phyloP scores from a whole-genome alignment of 2,888 invertebrate species.

The Prosopocoilus inquinatus region DNA sequence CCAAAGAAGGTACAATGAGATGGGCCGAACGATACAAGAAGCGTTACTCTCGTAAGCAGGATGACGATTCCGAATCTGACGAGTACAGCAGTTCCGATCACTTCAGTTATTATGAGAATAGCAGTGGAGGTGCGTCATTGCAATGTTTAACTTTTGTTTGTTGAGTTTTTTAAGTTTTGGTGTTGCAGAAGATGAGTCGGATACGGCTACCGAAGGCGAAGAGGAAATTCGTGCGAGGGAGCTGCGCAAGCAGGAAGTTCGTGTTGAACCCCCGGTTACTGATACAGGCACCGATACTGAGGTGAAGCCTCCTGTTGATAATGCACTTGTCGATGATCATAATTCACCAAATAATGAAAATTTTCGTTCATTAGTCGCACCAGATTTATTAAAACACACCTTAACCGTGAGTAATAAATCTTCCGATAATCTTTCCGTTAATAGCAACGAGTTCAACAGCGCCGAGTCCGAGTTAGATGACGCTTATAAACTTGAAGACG shows the following conservation, averaged over 20 bases:
- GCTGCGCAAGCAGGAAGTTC: constrained; percentile 66
- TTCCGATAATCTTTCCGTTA: constrained; percentile 39
- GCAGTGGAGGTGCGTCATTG: constrained; percentile 49
- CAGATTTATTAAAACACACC: constrained; percentile 22
- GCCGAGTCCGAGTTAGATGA: constrained; percentile 44
- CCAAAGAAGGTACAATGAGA: constrained; percentile 67
- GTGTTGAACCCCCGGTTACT: constrained; percentile 60
- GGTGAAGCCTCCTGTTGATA: constrained; percentile 54
- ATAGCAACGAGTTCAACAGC: constrained; percentile 45
- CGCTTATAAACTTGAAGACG: constrained; percentile 24
- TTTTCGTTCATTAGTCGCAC: neutral
- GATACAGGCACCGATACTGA: constrained; percentile 67
- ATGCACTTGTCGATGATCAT: constrained; percentile 10
- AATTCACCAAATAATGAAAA: neutral
- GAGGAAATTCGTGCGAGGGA: constrained; percentile 67
- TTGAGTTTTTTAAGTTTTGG: constrained; percentile 11
- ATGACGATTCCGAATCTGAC: constrained; percentile 43
- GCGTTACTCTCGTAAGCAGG: constrained; percentile 49
- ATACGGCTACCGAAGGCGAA: constrained; percentile 73
- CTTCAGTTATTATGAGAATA: constrained; percentile 53
- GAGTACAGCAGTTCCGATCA: constrained; percentile 48
- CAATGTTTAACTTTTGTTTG: neutral
- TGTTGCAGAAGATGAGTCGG: constrained; percentile 61
- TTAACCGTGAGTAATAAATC: constrained; percentile 33
- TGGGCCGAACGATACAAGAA: constrained; percentile 69